Evolutionary conservation across 2,113 vertebrate species (phyloP).

Genomic region (Raja brachyura): DNA sequence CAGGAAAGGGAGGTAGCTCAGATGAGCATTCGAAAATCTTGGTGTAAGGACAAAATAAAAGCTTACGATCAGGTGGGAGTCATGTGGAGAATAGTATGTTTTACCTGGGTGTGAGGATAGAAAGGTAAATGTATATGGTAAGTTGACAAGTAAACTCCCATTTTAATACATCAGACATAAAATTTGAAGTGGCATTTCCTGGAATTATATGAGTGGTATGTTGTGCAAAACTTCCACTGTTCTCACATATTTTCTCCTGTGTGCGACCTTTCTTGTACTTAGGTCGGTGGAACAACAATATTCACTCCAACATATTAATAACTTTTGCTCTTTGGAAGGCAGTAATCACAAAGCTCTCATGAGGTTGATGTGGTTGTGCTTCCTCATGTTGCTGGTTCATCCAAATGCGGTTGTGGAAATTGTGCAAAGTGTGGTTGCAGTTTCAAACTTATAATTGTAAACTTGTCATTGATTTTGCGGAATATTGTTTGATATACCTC

Average conservation of each 20-base stretch:
- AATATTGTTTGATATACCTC: not conserved
- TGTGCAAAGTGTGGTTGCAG: not conserved
- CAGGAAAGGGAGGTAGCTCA: too few relatives aligned
- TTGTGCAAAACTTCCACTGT: not conserved
- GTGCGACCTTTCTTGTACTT: not conserved
- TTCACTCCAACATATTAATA: not conserved
- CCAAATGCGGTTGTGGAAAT: not conserved
- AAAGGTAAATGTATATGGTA: conserved; percentile 17
- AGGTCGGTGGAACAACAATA: not conserved
- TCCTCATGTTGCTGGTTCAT: not conserved
- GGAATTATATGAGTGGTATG: not conserved
- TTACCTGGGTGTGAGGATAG: not conserved
- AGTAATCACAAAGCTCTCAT: not conserved
- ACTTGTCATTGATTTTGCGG: not conserved
- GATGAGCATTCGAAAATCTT: too few relatives aligned
- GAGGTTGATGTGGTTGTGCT: not conserved
- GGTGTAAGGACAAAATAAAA: not conserved
- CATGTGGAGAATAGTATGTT: not conserved
- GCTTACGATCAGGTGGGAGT: not conserved
- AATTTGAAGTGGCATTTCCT: not conserved
- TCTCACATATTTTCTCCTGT: not conserved
- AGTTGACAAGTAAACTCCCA: not conserved
- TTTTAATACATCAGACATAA: not conserved
- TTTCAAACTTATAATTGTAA: too few relatives aligned
- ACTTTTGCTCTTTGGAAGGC: not conserved